Base-by-base conservation (phyloP, 2,797 vertebrate species). In the Melanotaenia trifasciata region DNA sequence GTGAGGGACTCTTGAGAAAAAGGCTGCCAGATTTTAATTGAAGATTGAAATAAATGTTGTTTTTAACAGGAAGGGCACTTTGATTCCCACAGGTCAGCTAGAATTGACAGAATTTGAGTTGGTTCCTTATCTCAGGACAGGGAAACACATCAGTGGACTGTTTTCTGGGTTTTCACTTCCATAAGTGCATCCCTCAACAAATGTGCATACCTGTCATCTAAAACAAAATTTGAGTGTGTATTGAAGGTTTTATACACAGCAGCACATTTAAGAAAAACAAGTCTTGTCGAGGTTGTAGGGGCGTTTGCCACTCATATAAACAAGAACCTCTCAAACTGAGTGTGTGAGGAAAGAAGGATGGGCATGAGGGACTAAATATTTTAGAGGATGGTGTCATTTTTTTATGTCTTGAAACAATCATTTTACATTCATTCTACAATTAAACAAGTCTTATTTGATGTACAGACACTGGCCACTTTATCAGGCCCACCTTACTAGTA, bases 21-120 rank as follows among this genome's bases (percentile, higher is more conserved):
- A 65, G 75, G 47, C 66, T 76, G 73, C 72, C 86, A 67, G 70
- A 36, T 51, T 71, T 35, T 60, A 63, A 80, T 61, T 68, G 67
- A 83, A 32, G 68, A 68, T 22, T n/a, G 62, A 63, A 72, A 56
- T 72, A 70, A 84, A 84, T 80, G 67, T 66, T 76, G 58, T 61
- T 53, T 20, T 77, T 59, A 60, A 36, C 20, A 12, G n/a, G 50
- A 5, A 47, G 58, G 60, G n/a, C 64, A n/a, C 64, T 70, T 72
- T 8, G 0, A 50, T 45, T 20, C 33, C 65, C 58, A 57, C 58
- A 14, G 43, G 64, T 18, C 7, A 60, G 30, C 6, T 36, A 1
- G 9, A 50, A 63, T 30, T 47, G 32, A 76, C 72, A 62, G 35
- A 68, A 72, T 69, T 53, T 40, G 58, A 36, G 43, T 69, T 9